These are phyloP conservation scores for Rhingia campestris DNA, from an alignment of 2,888 invertebrate species.

Conservation along the genomic window DNA sequence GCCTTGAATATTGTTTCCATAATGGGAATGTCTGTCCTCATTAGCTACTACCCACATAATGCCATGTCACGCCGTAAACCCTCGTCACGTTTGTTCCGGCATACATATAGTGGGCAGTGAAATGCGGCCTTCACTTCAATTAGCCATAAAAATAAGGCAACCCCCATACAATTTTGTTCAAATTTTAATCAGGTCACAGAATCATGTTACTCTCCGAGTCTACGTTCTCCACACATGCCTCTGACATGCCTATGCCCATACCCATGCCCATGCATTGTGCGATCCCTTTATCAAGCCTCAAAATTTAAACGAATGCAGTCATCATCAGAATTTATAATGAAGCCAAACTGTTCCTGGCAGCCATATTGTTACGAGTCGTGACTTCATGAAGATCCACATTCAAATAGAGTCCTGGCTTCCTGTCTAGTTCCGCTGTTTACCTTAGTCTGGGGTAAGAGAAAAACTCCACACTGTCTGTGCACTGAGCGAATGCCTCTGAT, in stretches of 20 bases:
- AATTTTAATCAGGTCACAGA: conserved; percentile 62
- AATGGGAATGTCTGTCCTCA: conserved; percentile 42
- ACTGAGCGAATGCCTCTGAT: conserved; percentile 22
- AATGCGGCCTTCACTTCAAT: conserved; percentile 9
- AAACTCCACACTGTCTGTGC: conserved; percentile 5
- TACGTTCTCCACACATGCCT: background rate
- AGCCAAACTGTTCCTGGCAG: conserved; percentile 23
- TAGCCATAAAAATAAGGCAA: background rate
- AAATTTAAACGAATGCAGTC: conserved; percentile 25
- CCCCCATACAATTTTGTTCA: conserved; percentile 30
- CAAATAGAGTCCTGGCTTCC: background rate
- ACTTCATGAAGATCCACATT: background rate
- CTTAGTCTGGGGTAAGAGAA: background rate
- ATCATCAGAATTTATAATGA: conserved; percentile 45
- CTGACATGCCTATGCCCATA: background rate
- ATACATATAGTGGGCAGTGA: background rate
- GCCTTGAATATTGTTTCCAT: conserved; percentile 34
- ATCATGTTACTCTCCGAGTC: conserved; percentile 9
- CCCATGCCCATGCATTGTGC: background rate
- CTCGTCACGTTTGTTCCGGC: conserved; percentile 3
- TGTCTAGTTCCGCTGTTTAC: background rate
- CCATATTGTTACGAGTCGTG: conserved; percentile 12
- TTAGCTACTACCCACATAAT: conserved; percentile 7
- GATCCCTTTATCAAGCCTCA: background rate
- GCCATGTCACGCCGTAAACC: background rate